A percentile compares a stretch with the other conserved stretches of the same genome.
Conservation (phyloP, 2,797 vertebrate species). For the Fundulus diaphanus region DNA sequence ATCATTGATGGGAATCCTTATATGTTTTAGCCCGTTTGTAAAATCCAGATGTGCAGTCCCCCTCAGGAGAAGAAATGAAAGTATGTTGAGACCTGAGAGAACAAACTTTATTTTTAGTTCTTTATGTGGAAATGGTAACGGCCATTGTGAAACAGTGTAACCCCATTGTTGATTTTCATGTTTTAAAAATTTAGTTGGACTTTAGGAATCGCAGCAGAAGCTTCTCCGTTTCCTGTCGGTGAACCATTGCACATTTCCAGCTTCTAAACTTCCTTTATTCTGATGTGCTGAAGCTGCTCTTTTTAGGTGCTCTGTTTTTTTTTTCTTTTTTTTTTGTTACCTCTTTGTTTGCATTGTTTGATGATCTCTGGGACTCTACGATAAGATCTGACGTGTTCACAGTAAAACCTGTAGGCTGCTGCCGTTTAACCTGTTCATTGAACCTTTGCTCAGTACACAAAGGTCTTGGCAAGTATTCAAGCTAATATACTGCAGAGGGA, state of each 20-base stretch:
- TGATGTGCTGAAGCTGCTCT: background rate
- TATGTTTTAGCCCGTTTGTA: background rate
- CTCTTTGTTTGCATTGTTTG: background rate
- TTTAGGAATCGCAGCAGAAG: background rate
- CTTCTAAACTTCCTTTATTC: background rate
- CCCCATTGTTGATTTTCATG: background rate
- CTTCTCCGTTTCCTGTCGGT: background rate
- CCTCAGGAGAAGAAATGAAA: slow-evolving; percentile 29
- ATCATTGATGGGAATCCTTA: background rate
- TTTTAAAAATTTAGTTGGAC: no score
- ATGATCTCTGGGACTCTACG: background rate
- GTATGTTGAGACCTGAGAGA: background rate
- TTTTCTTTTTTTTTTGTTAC: background rate
- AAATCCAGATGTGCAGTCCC: background rate
- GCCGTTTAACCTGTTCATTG: background rate
- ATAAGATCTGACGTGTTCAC: background rate
- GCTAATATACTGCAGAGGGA: background rate
- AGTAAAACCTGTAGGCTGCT: background rate
- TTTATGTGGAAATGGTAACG: background rate
- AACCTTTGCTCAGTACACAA: background rate
- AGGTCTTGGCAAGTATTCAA: background rate
- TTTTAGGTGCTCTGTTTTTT: background rate
- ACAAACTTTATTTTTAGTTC: background rate
- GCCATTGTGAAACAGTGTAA: background rate
- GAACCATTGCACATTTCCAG: background rate